Base-by-base conservation (phyloP, 2,113 vertebrate genomes). In the Dolichallabes microphthalmus region DNA sequence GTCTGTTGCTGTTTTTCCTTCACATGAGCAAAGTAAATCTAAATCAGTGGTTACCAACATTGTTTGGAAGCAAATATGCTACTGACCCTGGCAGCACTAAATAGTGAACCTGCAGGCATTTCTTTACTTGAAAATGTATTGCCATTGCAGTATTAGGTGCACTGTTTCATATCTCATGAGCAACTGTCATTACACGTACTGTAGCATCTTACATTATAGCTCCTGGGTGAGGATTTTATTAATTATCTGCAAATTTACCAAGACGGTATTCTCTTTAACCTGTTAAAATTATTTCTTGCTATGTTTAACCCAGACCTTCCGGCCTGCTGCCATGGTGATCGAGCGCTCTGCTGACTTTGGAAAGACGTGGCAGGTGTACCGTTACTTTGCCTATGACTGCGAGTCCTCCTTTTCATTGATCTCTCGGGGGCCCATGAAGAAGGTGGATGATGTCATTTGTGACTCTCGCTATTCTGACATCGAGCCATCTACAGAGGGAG, bases 381-480 rank as follows among this genome's bases (percentile, higher is more conserved):
- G 98, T 7, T 99, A 98, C 92, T 98, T 98, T 14, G 97, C 97
- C 13, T 99, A 99, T 25, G 97, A 99, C 93, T 99, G 98, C 2
- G 97, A 98, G 92, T 90, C 94, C 3, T 95, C 97, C 0, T 99
- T 98, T 92, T 96, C 96, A 0, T 91, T 91, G 0, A 83, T 98
- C 68, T 96, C 95, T 69, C 92, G 90, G 0, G 97, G 98, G 85
- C 96, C 97, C 25, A 98, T 99, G 97, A 95, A 95, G 91, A 98
- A 96, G 90, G 98, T 99, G 0, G 98, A 99, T 74, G 97, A 99
- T 82, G 94, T 98, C 22, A 98, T 99, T 87, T 99, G 98, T 86
- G 98, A 99, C 91, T 97, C 97, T 0, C 96, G 96, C 9, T 99
- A 99, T 89, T 99, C 98, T 0, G 98, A 99, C 90, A 99, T 99